These are phyloP conservation scores for Conus ventricosus DNA, from an alignment of 1,140 invertebrate genomes.

Conservation along the genomic window DNA sequence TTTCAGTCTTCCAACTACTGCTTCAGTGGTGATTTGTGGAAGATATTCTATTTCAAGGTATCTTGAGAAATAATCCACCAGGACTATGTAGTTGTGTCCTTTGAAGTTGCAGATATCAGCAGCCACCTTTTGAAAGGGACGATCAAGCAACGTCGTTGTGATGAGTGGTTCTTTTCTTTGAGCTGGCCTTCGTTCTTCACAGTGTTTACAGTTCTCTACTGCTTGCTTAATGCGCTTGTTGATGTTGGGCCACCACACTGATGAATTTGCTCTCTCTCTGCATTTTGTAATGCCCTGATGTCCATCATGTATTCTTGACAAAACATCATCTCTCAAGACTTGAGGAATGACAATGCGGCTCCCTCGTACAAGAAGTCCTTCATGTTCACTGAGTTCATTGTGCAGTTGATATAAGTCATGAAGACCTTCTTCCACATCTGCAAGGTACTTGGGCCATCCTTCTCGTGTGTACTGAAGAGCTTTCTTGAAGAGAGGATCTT, in stretches of 20 bases:
- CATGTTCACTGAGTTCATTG: no score
- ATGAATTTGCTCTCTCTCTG: not conserved
- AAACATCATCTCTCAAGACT: not conserved
- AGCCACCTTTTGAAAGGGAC: not conserved
- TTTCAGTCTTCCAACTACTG: conserved; percentile 48
- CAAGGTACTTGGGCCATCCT: no score
- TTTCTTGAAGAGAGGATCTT: no score
- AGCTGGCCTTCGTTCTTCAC: not conserved
- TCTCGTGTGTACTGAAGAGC: no score
- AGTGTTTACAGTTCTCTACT: not conserved
- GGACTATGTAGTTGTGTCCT: conserved; percentile 40
- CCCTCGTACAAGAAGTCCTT: not conserved
- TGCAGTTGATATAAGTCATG: no score
- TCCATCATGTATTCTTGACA: not conserved
- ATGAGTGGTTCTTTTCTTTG: conserved; percentile 8
- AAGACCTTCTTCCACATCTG: no score
- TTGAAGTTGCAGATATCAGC: conserved; percentile 33
- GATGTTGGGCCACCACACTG: not conserved
- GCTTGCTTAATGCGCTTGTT: not conserved
- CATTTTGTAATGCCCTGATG: not conserved
- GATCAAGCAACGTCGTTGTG: not conserved
- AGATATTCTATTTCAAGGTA: conserved; percentile 43
- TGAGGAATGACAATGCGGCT: not conserved
- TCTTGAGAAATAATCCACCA: conserved; percentile 48
- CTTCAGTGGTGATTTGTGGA: conserved; percentile 24